A percentile compares a stretch with the other conserved stretches of the same genome.
These are phyloP conservation scores for Trisateles emortualis DNA, from an alignment of 2,888 invertebrate species.

Conservation along the genomic window DNA sequence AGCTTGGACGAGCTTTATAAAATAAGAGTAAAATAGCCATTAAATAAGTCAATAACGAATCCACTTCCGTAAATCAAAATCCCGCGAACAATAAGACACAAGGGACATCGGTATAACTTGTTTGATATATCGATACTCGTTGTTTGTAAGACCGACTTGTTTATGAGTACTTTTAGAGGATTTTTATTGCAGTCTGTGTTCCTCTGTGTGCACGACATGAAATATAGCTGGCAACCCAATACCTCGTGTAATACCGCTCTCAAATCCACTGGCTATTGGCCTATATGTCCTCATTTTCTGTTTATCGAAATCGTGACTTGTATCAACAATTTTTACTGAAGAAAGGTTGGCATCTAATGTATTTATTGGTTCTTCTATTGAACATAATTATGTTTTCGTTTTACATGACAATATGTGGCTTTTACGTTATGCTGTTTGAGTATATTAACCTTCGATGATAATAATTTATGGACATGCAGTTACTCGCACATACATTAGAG, in stretches of 20 bases:
- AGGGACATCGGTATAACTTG: constrained; percentile 24
- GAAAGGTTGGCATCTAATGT: constrained; percentile 30
- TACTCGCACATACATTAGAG: too few species aligned
- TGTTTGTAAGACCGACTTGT: constrained; percentile 50
- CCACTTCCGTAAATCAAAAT: constrained; percentile 27
- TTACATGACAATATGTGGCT: constrained; percentile 24
- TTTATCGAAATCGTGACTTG: constrained; percentile 79
- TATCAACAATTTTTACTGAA: constrained; percentile 55
- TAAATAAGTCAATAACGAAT: constrained; percentile 25
- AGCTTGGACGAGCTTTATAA: constrained; percentile 11
- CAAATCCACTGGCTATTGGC: constrained; percentile 61
- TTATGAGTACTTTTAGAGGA: constrained; percentile 59
- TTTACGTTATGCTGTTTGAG: not conserved
- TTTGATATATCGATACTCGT: constrained; percentile 45
- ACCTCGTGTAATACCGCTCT: constrained; percentile 57
- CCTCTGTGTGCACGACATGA: constrained; percentile 60
- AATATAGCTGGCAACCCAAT: constrained; percentile 60
- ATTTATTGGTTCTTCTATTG: constrained; percentile 51
- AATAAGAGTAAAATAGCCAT: constrained; percentile 18
- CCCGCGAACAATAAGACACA: constrained; percentile 13
- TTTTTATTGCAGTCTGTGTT: constrained; percentile 61
- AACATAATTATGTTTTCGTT: constrained; percentile 41
- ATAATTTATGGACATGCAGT: too few species aligned
- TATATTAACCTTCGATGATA: constrained; percentile 4
- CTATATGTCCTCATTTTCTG: constrained; percentile 66